These are phyloP conservation scores for Diceros bicornis DNA, from an alignment of 2,797 vertebrate genomes.

Conservation along the genomic window DNA sequence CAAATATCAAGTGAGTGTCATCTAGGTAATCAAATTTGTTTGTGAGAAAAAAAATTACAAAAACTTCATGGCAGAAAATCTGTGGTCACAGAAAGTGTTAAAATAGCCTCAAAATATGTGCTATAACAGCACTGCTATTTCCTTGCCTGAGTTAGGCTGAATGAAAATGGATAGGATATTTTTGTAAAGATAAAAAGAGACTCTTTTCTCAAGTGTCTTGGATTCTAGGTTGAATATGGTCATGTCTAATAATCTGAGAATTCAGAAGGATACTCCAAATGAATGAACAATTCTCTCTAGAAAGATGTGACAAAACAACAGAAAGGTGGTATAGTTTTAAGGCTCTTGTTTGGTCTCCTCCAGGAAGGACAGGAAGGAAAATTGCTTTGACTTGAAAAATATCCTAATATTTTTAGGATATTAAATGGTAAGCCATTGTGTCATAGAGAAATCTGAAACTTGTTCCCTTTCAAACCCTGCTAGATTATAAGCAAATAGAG, in stretches of 20 bases:
- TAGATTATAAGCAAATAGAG: neutral
- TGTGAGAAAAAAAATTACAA: neutral
- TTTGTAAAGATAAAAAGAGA: neutral
- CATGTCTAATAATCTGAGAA: conserved; percentile 1
- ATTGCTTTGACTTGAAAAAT: conserved; percentile 16
- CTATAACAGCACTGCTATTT: neutral
- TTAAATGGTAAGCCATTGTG: neutral
- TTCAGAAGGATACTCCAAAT: neutral
- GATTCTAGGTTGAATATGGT: neutral
- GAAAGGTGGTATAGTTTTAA: neutral
- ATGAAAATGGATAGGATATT: neutral
- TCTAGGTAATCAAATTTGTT: neutral
- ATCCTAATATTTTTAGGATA: too few species aligned
- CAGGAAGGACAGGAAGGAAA: neutral
- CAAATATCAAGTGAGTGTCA: neutral
- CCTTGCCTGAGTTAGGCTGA: neutral
- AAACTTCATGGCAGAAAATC: neutral
- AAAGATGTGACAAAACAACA: neutral
- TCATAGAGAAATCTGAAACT: neutral
- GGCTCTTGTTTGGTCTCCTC: neutral
- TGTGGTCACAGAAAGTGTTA: neutral
- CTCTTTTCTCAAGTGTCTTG: neutral
- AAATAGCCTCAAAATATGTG: neutral
- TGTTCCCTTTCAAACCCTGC: neutral
- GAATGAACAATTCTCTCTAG: neutral